These are phyloP conservation scores for fruit fly (Drosophila melanogaster) DNA, from an alignment of 1,140 invertebrate genomes.

Conservation along the genomic window DNA sequence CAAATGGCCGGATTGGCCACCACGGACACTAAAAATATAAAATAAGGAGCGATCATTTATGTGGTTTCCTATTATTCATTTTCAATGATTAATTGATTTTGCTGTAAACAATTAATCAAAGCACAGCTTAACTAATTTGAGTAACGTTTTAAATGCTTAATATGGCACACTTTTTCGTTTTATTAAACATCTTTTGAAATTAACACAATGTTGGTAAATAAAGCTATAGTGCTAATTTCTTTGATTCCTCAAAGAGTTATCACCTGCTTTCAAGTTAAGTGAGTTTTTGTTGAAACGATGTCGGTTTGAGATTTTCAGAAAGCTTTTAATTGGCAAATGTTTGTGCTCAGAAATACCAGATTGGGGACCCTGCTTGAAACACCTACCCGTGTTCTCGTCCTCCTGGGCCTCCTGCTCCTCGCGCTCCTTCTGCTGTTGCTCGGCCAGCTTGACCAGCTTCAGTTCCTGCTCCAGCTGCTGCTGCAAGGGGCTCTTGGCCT, in stretches of 20 bases:
- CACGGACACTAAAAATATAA: slow-evolving; percentile 64
- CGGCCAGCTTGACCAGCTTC: slow-evolving; percentile 66
- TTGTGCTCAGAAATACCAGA: no score
- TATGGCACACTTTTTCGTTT: not conserved
- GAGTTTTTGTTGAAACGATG: not conserved
- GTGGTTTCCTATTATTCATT: no score
- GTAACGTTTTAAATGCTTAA: not conserved
- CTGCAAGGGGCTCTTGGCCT: slow-evolving; percentile 78
- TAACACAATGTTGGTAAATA: not conserved
- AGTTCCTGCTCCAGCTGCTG: slow-evolving; percentile 75
- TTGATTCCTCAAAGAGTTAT: not conserved
- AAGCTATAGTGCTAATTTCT: not conserved
- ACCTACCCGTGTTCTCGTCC: slow-evolving; percentile 71
- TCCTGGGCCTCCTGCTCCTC: slow-evolving; percentile 69
- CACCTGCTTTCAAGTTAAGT: not conserved
- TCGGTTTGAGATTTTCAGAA: not conserved
- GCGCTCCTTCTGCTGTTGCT: slow-evolving; percentile 67
- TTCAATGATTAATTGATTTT: no score
- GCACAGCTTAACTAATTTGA: not conserved
- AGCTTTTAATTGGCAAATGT: no score
- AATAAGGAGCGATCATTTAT: not conserved
- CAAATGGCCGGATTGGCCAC: slow-evolving; percentile 82
- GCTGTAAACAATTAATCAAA: not conserved
- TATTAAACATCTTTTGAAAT: not conserved
- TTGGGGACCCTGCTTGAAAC: no score